phyloP scores from a whole-genome alignment of 2,888 invertebrate species.

The Lordiphosa fenestrarum region DNA sequence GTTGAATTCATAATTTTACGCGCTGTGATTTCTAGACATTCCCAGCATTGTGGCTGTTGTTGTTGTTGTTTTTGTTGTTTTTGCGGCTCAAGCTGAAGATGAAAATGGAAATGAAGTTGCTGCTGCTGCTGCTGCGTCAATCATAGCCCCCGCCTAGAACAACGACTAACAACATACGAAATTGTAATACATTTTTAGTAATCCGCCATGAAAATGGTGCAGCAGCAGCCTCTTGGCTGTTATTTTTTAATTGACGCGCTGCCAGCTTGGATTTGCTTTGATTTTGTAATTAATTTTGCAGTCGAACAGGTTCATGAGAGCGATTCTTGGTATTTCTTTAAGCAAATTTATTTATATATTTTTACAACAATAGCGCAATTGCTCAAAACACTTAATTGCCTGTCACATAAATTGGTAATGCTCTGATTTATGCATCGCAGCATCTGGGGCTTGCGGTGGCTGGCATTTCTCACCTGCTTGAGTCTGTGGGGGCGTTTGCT shows the following conservation, averaged over 20 bases:
- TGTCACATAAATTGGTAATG: slow-evolving; percentile 49
- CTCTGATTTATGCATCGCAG: slow-evolving; percentile 45
- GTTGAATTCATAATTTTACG: slow-evolving; percentile 59
- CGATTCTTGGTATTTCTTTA: slow-evolving; percentile 22
- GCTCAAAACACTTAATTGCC: slow-evolving; percentile 52
- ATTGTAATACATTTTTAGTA: slow-evolving; percentile 5
- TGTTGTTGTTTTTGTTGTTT: neutral
- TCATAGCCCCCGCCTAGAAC: slow-evolving; percentile 43
- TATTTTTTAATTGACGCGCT: slow-evolving; percentile 9
- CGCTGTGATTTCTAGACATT: slow-evolving; percentile 62
- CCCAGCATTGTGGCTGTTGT: slow-evolving; percentile 58
- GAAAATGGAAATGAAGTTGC: slow-evolving; percentile 9
- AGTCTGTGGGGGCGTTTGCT: slow-evolving; percentile 35
- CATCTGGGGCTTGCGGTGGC: slow-evolving; percentile 1
- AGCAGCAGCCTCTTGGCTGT: too few species aligned
- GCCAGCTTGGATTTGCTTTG: slow-evolving; percentile 50
- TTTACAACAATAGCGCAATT: slow-evolving; percentile 43
- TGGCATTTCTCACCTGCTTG: slow-evolving; percentile 1
- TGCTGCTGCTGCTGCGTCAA: slow-evolving; percentile 36
- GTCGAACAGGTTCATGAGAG: slow-evolving; percentile 20
- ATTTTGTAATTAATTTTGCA: slow-evolving; percentile 42
- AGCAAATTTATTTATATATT: slow-evolving; percentile 31
- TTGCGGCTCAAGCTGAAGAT: neutral
- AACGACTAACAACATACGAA: slow-evolving; percentile 3
- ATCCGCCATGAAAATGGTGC: neutral